phyloP scores from a whole-genome alignment of 2,888 invertebrate genomes.

The Cloeon dipterum region DNA sequence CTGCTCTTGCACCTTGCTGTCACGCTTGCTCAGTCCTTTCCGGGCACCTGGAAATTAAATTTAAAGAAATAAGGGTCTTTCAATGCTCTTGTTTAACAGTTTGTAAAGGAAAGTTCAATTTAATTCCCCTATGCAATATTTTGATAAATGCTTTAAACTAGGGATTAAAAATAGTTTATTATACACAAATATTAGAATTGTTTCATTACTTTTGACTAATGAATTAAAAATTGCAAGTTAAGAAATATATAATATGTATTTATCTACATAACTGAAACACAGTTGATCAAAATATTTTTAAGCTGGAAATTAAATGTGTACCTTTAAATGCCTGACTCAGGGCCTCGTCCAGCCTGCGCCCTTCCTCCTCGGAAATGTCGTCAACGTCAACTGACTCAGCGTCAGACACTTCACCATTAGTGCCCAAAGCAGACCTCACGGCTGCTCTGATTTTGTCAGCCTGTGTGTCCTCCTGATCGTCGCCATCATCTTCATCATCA shows the following conservation, averaged over 20 bases:
- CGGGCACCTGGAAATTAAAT: not conserved
- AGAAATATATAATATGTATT: no score
- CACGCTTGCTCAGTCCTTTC: constrained; percentile 17
- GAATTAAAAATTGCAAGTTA: no score
- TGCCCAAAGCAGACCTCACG: constrained; percentile 43
- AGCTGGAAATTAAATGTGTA: no score
- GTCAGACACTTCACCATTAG: constrained; percentile 1
- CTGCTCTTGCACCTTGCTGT: constrained; percentile 36
- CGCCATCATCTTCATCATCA: constrained; percentile 10
- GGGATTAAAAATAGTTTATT: no score
- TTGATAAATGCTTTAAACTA: no score
- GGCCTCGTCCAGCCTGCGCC: constrained; percentile 43
- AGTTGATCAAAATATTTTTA: no score
- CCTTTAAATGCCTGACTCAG: constrained; percentile 49
- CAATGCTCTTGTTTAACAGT: no score
- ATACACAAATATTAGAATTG: no score
- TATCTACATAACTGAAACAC: constrained; percentile 23
- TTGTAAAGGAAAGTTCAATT: no score
- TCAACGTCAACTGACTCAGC: constrained; percentile 45
- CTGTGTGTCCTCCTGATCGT: constrained; percentile 23
- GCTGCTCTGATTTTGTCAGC: constrained; percentile 47
- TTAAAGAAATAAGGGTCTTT: no score
- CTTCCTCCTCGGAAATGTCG: constrained; percentile 52
- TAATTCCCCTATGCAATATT: no score
- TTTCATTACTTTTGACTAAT: no score